A percentile compares a stretch with the other conserved stretches of the same genome.
Conservation (phyloP, 2,113 vertebrate genomes). For the Phalacrocorax carbo region DNA sequence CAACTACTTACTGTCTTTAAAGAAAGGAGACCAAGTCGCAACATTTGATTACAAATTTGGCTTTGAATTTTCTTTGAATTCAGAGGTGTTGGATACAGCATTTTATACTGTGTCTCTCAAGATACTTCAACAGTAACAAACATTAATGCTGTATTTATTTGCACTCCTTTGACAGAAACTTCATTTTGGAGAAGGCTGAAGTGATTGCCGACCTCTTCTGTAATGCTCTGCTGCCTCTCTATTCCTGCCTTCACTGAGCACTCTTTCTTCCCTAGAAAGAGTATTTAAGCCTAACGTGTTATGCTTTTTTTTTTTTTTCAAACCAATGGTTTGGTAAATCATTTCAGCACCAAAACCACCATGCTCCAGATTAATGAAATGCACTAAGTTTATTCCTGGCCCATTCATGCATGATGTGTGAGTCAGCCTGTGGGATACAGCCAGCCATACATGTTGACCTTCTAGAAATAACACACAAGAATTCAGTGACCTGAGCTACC, state of each 20-base stretch:
- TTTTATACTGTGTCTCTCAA: not conserved
- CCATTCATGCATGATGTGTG: not conserved
- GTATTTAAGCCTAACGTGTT: not conserved
- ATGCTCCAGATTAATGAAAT: not conserved
- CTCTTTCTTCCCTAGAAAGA: not conserved
- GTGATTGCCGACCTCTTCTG: not conserved
- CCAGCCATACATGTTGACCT: not conserved
- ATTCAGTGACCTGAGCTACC: not conserved
- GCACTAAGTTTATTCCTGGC: not conserved
- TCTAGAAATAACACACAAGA: not conserved
- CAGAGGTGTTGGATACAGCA: not conserved
- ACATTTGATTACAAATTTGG: not conserved
- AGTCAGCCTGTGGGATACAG: not conserved
- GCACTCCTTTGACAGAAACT: not conserved
- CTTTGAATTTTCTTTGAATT: not conserved
- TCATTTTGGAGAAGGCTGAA: not conserved
- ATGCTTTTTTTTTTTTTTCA: not conserved
- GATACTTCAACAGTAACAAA: not conserved
- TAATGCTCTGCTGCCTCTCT: not conserved
- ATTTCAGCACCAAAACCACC: not conserved
- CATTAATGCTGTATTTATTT: not conserved
- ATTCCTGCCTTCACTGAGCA: not conserved
- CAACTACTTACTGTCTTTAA: not conserved
- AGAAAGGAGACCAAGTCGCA: not conserved
- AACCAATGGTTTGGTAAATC: not conserved